A percentile compares a stretch with the other conserved stretches of the same genome.
Conservation (phyloP, 2,888 invertebrate species). For the Lottia gigantea region DNA sequence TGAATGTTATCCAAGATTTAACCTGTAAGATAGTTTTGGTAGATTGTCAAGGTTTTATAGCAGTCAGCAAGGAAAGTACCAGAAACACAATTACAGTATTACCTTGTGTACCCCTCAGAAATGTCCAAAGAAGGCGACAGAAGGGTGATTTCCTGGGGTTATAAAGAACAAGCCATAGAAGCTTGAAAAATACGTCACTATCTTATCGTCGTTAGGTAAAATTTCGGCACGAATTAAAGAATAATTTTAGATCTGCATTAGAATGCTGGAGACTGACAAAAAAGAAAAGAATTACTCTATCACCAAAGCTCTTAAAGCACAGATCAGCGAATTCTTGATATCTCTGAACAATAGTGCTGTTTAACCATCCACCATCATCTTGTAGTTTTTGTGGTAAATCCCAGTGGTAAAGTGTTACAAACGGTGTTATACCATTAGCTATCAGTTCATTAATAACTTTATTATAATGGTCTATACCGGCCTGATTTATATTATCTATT, state of each 20-base stretch:
- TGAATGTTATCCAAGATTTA: conserved; percentile 80
- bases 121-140: too few species aligned
- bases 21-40: conserved; percentile 37
- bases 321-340: conserved; percentile 64
- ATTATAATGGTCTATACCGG: conserved; percentile 82
- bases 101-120: too few species aligned
- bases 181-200: too few species aligned
- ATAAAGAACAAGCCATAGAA: too few species aligned
- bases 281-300: conserved; percentile 44
- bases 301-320: conserved; percentile 63
- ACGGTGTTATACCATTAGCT: conserved; percentile 73
- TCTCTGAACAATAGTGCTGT: conserved; percentile 40
- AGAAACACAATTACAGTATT: too few species aligned
- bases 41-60: too few species aligned
- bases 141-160: too few species aligned
- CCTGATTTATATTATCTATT: conserved; percentile 71
- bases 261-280: too few species aligned
- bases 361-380: conserved; percentile 67
- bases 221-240: too few species aligned
- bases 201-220: too few species aligned
- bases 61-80: too few species aligned
- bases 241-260: too few species aligned
- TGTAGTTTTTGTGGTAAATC: conserved; percentile 68
- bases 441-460: conserved; percentile 79
- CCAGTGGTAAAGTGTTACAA: conserved; percentile 72